These are phyloP conservation scores for Pygoscelis adeliae DNA, from an alignment of 2,113 vertebrate species.

Conservation along the genomic window DNA sequence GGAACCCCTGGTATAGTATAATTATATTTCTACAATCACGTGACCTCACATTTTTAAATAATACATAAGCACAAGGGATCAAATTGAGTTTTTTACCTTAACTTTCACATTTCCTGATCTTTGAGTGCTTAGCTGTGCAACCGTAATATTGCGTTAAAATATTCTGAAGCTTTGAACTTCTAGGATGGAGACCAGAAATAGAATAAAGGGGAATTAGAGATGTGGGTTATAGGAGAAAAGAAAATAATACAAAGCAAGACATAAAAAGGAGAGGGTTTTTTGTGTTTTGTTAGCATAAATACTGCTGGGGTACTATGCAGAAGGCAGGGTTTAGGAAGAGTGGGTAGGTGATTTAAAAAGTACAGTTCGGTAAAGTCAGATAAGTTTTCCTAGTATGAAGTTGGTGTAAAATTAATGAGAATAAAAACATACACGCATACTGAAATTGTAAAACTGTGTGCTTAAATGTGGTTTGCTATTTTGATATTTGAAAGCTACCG, in stretches of 20 bases:
- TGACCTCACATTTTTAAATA: constrained; percentile 21
- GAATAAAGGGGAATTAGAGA: not conserved
- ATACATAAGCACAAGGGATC: not conserved
- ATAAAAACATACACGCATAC: not conserved
- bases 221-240: not conserved
- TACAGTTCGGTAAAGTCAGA: not conserved
- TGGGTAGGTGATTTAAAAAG: not conserved
- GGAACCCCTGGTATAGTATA: constrained; percentile 62
- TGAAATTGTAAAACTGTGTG: not conserved
- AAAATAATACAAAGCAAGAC: not conserved
- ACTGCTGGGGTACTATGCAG: not conserved
- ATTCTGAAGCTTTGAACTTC: not conserved
- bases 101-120: not conserved
- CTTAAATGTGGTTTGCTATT: not conserved
- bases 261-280: not conserved
- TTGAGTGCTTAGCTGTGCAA: constrained; percentile 14
- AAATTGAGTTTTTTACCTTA: not conserved
- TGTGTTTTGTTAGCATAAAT: not conserved
- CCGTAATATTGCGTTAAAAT: not conserved
- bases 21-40: constrained; percentile 44
- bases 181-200: not conserved
- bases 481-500: not conserved
- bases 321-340: not conserved
- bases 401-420: not conserved
- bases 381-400: not conserved